phyloP scores from a whole-genome alignment of 2,888 invertebrate species.

The Zaprionus obscuricornis region DNA sequence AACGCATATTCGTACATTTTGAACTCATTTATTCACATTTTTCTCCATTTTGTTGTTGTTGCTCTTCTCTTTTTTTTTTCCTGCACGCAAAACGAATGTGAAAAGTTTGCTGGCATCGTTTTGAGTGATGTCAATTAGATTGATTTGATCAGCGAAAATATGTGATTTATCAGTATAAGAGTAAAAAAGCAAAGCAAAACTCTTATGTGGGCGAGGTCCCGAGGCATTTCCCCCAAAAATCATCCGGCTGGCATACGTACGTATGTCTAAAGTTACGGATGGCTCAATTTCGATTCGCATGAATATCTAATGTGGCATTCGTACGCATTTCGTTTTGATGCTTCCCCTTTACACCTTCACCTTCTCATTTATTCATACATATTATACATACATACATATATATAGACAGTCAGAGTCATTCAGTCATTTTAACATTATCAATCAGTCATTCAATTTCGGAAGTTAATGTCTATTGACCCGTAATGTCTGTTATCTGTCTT shows the following conservation, averaged over 20 bases:
- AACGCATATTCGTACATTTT: slow-evolving; percentile 44
- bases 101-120: slow-evolving; percentile 81
- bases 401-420: too few species aligned
- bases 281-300: slow-evolving; percentile 60
- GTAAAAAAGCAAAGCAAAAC: too few species aligned
- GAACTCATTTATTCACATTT: slow-evolving; percentile 77
- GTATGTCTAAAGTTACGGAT: not conserved
- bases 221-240: slow-evolving; percentile 35
- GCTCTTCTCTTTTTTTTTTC: not conserved
- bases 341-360: too few species aligned
- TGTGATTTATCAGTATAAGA: slow-evolving; percentile 82
- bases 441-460: slow-evolving; percentile 75
- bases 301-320: slow-evolving; percentile 73
- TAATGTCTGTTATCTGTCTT: too few species aligned
- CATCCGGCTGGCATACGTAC: slow-evolving; percentile 7
- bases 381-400: too few species aligned
- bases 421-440: slow-evolving; percentile 69
- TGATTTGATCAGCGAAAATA: slow-evolving; percentile 83
- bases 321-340: slow-evolving; percentile 44
- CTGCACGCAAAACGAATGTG: slow-evolving; percentile 68
- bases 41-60: slow-evolving; percentile 37
- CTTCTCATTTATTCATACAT: slow-evolving; percentile 43
- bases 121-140: slow-evolving; percentile 84
- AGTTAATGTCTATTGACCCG: slow-evolving; percentile 27
- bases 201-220: slow-evolving; percentile 69